These are phyloP conservation scores for Rhodophaea formosa DNA, from an alignment of 2,888 invertebrate species.

Conservation along the genomic window DNA sequence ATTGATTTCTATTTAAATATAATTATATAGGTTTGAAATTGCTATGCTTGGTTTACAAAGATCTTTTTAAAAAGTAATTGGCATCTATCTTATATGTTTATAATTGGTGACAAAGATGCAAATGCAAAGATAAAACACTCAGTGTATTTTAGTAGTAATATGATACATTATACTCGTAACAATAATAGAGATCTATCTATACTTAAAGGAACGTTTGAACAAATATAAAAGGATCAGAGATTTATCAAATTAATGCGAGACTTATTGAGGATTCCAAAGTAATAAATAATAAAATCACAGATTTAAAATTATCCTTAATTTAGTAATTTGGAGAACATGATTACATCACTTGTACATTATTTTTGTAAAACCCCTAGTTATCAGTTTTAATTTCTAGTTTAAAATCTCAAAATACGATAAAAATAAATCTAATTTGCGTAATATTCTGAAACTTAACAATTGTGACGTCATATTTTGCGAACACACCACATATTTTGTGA, in stretches of 20 bases:
- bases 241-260: slow-evolving; percentile 33
- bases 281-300: slow-evolving; percentile 78
- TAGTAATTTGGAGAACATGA: slow-evolving; percentile 53
- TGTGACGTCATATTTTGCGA: slow-evolving; percentile 30
- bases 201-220: slow-evolving; percentile 76
- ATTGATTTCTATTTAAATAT: no score
- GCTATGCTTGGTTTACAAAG: no score
- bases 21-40: no score
- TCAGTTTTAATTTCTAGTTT: slow-evolving; percentile 49
- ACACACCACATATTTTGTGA: slow-evolving; percentile 24
- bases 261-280: slow-evolving; percentile 47
- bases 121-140: no score
- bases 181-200: slow-evolving; percentile 77
- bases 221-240: slow-evolving; percentile 51
- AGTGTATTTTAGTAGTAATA: background rate
- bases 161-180: slow-evolving; percentile 58
- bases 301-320: slow-evolving; percentile 70
- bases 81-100: no score
- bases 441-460: slow-evolving; percentile 76
- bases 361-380: slow-evolving; percentile 48
- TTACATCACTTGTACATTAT: slow-evolving; percentile 29
- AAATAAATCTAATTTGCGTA: slow-evolving; percentile 59
- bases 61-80: no score
- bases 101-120: no score
- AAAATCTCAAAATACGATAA: slow-evolving; percentile 61